Evolutionary conservation across 1,140 invertebrate species (phyloP).

Genomic region (Sesamia nonagrioides): DNA sequence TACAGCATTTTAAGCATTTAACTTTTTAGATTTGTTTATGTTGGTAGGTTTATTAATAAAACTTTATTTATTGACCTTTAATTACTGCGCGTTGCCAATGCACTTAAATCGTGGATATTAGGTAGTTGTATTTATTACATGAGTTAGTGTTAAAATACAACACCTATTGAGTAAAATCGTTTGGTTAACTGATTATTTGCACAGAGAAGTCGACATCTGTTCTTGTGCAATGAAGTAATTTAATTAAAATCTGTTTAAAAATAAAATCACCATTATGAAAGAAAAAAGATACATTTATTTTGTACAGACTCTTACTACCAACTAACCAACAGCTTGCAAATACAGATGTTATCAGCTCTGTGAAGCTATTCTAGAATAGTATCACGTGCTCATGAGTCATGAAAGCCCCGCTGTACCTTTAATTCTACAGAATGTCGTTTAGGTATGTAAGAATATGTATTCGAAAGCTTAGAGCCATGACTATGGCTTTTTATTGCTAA

Average conservation of each 20-base stretch:
- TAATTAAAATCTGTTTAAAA: no score
- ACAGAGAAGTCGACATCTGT: not conserved
- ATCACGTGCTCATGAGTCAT: not conserved
- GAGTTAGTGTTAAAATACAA: constrained; percentile 2
- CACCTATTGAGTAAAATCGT: constrained; percentile 16
- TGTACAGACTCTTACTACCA: no score
- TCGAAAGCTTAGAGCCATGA: no score
- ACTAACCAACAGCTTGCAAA: no score
- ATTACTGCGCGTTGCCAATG: not conserved
- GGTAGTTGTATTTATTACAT: constrained; percentile 7
- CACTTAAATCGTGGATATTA: not conserved
- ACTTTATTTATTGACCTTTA: constrained; percentile 28
- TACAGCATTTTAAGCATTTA: no score
- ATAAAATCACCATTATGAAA: no score
- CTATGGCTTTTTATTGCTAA: no score
- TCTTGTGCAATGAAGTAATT: not conserved
- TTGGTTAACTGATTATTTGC: not conserved
- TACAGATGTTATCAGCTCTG: no score
- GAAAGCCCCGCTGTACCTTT: no score
- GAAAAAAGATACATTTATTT: no score
- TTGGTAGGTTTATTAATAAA: not conserved
- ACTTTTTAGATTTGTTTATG: not conserved
- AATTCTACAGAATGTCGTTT: no score
- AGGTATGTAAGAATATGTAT: no score
- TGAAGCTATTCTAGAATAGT: not conserved